Evolutionary conservation across 2,888 invertebrate species (phyloP).

Genomic region (Cepaea hortensis): DNA sequence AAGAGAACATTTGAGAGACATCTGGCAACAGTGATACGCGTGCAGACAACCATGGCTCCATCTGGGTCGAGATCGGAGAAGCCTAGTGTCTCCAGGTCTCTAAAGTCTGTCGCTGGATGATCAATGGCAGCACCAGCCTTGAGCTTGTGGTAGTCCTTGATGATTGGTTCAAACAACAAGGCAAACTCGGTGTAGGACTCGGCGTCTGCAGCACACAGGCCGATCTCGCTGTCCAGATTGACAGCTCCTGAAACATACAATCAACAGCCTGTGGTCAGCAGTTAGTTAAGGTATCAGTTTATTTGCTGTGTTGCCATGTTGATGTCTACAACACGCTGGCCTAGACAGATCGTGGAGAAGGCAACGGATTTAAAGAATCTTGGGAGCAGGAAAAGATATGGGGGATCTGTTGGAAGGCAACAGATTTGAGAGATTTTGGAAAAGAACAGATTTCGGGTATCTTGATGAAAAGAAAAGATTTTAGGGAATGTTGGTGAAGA

Average conservation of each 20-base stretch:
- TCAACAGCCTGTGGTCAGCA: no score
- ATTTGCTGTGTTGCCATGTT: no score
- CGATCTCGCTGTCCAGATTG: conserved; percentile 91
- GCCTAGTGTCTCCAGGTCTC: conserved; percentile 89
- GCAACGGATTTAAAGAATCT: no score
- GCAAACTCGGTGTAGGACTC: conserved; percentile 66
- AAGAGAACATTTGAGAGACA: conserved; percentile 68
- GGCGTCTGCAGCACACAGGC: conserved; percentile 67
- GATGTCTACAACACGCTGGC: no score
- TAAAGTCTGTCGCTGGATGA: conserved; percentile 91
- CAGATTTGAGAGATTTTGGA: no score
- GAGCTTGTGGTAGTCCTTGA: conserved; percentile 77
- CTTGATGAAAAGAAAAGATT: no score
- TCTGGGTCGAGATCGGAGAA: conserved; percentile 88
- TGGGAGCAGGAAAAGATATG: no score
- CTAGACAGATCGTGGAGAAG: no score
- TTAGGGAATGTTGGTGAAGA: no score
- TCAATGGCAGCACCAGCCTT: conserved; percentile 77
- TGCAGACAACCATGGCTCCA: conserved; percentile 84
- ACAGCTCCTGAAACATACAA: conserved; percentile 84
- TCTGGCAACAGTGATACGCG: conserved; percentile 70
- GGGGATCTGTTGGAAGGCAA: no score
- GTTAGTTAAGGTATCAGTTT: no score
- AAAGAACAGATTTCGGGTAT: no score
- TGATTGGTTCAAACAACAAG: conserved; percentile 64